Evolutionary conservation across 2,797 vertebrate genomes (phyloP).

Genomic region (Hyperoplus lanceolatus): DNA sequence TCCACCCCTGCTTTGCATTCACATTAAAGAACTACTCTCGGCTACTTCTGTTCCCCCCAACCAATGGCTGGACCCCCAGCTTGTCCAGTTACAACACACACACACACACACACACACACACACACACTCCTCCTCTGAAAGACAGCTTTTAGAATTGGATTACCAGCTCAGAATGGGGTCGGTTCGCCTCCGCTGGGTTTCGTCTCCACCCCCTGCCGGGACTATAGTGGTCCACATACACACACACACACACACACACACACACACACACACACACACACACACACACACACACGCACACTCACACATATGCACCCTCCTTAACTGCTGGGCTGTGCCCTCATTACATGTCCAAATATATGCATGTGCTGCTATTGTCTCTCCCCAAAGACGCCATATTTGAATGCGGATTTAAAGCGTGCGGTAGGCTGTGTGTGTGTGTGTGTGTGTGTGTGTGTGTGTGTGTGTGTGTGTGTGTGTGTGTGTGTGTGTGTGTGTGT

Average conservation of each 20-base stretch:
- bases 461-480: slow-evolving; percentile 29
- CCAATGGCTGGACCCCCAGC: slow-evolving; percentile 1
- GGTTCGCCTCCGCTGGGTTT: slow-evolving; percentile 76
- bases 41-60: slow-evolving; percentile 17
- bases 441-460: slow-evolving; percentile 30
- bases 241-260: slow-evolving; percentile 33
- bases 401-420: slow-evolving; percentile 42
- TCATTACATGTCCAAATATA: slow-evolving; percentile 77
- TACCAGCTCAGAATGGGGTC: slow-evolving; percentile 78
- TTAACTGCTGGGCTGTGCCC: slow-evolving; percentile 74
- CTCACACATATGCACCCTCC: slow-evolving; percentile 32
- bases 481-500: slow-evolving; percentile 35
- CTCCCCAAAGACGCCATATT: slow-evolving; percentile 56
- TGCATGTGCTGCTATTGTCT: slow-evolving; percentile 69
- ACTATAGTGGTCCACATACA: slow-evolving; percentile 50
- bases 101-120: slow-evolving; percentile 31
- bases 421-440: slow-evolving; percentile 19
- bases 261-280: slow-evolving; percentile 23
- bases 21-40: slow-evolving; percentile 63
- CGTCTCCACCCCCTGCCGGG: slow-evolving; percentile 68
- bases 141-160: slow-evolving; percentile 83
- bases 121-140: slow-evolving; percentile 58
- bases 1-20: slow-evolving; percentile 61
- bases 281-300: slow-evolving; percentile 11
- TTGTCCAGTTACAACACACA: slow-evolving; percentile 27